These are phyloP conservation scores for Myrmecobius fasciatus DNA, from an alignment of 2,113 vertebrate genomes.

Conservation along the genomic window DNA sequence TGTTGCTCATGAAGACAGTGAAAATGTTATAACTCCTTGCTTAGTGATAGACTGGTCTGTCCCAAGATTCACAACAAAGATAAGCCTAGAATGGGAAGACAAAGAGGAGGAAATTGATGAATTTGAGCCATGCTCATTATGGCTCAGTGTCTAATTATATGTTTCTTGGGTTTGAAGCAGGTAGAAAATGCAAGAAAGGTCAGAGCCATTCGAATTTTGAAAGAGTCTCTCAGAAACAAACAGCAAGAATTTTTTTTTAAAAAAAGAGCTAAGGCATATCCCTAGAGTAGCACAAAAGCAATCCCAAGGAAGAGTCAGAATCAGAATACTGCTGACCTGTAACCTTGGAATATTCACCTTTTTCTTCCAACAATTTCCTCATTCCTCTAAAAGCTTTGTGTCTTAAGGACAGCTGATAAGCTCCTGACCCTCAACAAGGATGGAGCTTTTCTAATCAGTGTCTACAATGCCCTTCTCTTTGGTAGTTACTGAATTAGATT, in stretches of 20 bases:
- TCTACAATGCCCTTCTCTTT: not conserved
- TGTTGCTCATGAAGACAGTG: slow-evolving; percentile 39
- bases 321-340: not conserved
- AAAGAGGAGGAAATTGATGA: slow-evolving; percentile 47
- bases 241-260: not conserved
- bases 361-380: not conserved
- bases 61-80: slow-evolving; percentile 1
- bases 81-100: not conserved
- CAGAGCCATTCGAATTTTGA: not conserved
- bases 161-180: slow-evolving; percentile 47
- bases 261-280: not conserved
- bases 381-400: not conserved
- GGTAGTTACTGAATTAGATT: not conserved
- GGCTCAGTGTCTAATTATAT: slow-evolving; percentile 27
- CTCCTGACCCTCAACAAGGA: not conserved
- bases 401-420: slow-evolving; percentile 9
- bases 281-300: not conserved
- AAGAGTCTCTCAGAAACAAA: slow-evolving; percentile 36
- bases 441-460: not conserved
- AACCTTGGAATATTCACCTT: not conserved
- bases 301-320: not conserved
- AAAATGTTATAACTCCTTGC: slow-evolving; percentile 54
- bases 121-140: not conserved
- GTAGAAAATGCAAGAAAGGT: slow-evolving; percentile 13
- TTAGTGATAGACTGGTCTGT: not conserved